Percentiles rank a stretch among this genome's conserved stretches.
Evolutionary conservation across 2,113 vertebrate genomes (phyloP).

Genomic region (Ageneiosus marmoratus): DNA sequence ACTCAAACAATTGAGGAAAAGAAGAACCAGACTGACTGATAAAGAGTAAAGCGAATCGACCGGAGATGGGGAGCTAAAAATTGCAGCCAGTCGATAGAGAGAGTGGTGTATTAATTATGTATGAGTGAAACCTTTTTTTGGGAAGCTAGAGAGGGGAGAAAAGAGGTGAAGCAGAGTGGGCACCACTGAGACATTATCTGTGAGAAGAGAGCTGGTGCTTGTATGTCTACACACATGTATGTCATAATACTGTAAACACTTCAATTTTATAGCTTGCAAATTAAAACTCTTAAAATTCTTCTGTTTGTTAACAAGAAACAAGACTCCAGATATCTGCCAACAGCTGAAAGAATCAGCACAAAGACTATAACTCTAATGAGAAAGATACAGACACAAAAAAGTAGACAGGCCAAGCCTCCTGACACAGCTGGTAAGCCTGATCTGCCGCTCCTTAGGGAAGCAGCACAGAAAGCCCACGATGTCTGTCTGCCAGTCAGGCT

Average conservation of each 20-base stretch:
- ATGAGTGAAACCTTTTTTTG: conserved; percentile 51
- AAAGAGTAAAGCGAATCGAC: conserved; percentile 37
- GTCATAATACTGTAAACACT: background rate
- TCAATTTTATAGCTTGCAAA: background rate
- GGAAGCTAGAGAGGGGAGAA: conserved; percentile 14
- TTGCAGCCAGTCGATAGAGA: conserved; percentile 46
- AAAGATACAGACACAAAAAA: conserved; percentile 15
- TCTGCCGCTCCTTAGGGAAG: conserved; percentile 37
- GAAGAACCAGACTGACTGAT: conserved; percentile 30
- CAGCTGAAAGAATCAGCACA: background rate
- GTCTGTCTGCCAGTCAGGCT: conserved; percentile 62
- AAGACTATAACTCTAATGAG: conserved; percentile 38
- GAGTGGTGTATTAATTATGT: conserved; percentile 56
- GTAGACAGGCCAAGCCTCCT: background rate
- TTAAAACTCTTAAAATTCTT: background rate
- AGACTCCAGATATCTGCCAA: background rate
- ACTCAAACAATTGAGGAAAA: conserved; percentile 18
- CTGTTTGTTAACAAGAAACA: background rate
- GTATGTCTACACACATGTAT: background rate
- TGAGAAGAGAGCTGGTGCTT: conserved; percentile 7
- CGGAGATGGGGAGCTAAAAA: conserved; percentile 39
- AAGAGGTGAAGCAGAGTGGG: conserved; percentile 8
- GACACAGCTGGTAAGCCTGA: conserved; percentile 43
- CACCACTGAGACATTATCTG: conserved; percentile 23
- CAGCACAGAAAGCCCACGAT: conserved; percentile 49